Conservation (phyloP, 2,113 vertebrate genomes). For the Aviceda subcristata region DNA sequence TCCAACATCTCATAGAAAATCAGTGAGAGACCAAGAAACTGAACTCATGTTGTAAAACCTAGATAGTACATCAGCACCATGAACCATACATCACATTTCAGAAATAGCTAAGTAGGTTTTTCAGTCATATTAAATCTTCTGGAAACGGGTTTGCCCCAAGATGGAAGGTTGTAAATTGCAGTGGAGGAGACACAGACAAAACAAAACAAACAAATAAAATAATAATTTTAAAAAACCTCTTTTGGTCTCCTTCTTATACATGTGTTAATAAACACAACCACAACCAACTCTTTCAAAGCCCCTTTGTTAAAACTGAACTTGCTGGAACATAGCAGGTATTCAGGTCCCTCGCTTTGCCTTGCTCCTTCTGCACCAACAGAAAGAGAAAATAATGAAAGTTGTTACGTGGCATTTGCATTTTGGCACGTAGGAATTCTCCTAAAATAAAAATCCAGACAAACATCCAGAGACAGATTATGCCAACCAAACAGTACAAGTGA, state of each 20-base stretch:
- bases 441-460: background rate
- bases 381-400: background rate
- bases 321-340: background rate
- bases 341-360: background rate
- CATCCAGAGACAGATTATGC: background rate
- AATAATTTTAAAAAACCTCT: background rate
- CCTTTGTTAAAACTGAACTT: background rate
- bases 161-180: background rate
- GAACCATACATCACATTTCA: background rate
- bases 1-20: background rate
- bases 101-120: background rate
- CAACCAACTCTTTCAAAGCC: background rate
- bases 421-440: background rate
- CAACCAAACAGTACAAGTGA: background rate
- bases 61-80: background rate
- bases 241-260: background rate
- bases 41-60: background rate
- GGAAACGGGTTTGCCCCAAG: background rate
- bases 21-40: background rate
- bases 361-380: background rate
- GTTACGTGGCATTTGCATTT: background rate
- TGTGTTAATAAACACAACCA: background rate
- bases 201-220: background rate
- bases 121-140: background rate
- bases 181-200: background rate